Evolutionary conservation across 1,140 invertebrate genomes (phyloP).

Genomic region (Plutomurus gul): DNA sequence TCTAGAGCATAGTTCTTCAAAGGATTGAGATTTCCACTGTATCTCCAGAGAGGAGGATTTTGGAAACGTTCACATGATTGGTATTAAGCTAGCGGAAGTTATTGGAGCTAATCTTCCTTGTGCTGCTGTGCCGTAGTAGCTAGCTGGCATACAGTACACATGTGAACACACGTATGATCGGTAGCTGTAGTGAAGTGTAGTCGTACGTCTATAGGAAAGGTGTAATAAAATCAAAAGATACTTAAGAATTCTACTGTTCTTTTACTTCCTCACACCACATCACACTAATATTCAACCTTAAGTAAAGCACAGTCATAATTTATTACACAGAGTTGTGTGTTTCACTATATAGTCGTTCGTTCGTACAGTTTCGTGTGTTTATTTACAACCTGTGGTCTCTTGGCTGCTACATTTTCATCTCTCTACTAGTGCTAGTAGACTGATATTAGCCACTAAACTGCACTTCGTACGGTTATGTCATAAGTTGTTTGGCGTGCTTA

Average conservation of each 20-base stretch:
- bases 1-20: too few species aligned
- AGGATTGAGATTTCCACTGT: too few species aligned
- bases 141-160: too few species aligned
- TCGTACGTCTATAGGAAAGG: too few species aligned
- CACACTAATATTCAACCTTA: neutral
- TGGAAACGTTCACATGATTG: too few species aligned
- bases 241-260: neutral
- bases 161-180: too few species aligned
- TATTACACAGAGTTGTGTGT: slow-evolving; percentile 1
- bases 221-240: neutral
- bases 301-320: neutral
- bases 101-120: neutral
- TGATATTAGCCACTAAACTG: too few species aligned
- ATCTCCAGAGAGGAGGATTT: neutral
- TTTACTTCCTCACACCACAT: neutral
- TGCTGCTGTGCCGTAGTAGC: too few species aligned
- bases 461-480: too few species aligned
- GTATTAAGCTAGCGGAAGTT: neutral
- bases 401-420: neutral
- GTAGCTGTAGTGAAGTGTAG: too few species aligned
- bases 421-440: neutral
- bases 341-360: neutral
- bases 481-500: too few species aligned
- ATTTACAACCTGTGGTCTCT: slow-evolving; percentile 15
- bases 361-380: neutral